Evolutionary conservation across 2,888 invertebrate genomes (phyloP).

Genomic region (Celastrina argiolus): DNA sequence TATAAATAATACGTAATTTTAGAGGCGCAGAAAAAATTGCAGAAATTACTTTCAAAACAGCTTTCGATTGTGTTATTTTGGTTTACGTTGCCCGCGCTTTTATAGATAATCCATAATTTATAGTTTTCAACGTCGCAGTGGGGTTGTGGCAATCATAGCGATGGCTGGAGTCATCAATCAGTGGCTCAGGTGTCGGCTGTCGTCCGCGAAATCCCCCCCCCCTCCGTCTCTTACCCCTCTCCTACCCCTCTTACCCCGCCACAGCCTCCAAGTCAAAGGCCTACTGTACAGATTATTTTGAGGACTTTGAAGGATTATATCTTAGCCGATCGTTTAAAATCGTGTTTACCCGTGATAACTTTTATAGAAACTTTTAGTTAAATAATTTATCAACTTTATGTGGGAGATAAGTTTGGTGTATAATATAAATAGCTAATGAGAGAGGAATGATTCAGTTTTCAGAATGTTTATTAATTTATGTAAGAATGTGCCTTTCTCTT

Average conservation of each 20-base stretch:
- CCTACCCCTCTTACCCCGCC: conserved; percentile 34
- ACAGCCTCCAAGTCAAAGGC: conserved; percentile 30
- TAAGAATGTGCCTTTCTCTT: too few species aligned
- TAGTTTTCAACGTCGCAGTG: background rate
- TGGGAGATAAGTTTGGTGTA: too few species aligned
- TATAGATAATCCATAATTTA: background rate
- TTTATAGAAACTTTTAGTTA: background rate
- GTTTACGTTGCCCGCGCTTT: background rate
- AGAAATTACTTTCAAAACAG: too few species aligned
- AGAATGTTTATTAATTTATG: too few species aligned
- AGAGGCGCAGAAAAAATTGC: too few species aligned
- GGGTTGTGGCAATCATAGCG: conserved; percentile 52
- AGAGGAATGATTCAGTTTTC: too few species aligned
- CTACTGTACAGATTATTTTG: conserved; percentile 24
- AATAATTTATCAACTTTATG: too few species aligned
- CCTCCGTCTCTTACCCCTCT: conserved; percentile 33
- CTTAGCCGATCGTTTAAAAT: background rate
- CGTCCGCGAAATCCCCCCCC: conserved; percentile 32
- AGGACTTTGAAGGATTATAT: conserved; percentile 11
- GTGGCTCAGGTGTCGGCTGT: conserved; percentile 61
- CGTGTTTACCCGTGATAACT: background rate
- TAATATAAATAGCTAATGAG: too few species aligned
- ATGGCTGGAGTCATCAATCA: conserved; percentile 72
- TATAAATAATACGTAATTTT: too few species aligned
- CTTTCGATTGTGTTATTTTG: background rate